These are phyloP conservation scores for Heliconius congener DNA, from an alignment of 1,140 invertebrate species.

Conservation along the genomic window DNA sequence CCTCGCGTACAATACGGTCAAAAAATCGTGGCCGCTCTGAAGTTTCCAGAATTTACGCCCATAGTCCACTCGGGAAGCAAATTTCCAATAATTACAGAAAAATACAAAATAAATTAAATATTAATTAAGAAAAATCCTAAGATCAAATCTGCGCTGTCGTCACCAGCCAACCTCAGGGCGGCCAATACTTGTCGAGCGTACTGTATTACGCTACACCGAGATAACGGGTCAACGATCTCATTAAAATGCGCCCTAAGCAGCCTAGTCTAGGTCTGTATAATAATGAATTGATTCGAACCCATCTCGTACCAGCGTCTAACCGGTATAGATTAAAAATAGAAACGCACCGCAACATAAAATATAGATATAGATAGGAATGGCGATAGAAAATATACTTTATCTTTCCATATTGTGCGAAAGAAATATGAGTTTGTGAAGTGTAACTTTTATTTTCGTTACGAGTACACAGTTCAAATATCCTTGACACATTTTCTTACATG, in stretches of 20 bases:
- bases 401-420: neutral
- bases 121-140: no score
- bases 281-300: neutral
- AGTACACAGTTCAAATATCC: neutral
- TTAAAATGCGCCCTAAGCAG: constrained; percentile 36
- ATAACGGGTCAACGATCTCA: constrained; percentile 35
- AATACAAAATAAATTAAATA: no score
- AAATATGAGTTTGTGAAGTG: neutral
- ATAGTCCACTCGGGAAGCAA: no score
- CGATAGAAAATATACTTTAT: neutral
- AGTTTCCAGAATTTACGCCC: no score
- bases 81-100: no score
- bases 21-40: no score
- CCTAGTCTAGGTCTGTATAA: constrained; percentile 27
- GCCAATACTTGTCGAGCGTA: no score
- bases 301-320: constrained; percentile 18
- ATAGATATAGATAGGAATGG: neutral
- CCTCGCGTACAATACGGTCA: neutral
- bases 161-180: no score
- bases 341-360: neutral
- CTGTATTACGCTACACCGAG: constrained; percentile 6
- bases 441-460: neutral
- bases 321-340: constrained; percentile 29
- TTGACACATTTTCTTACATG: neutral
- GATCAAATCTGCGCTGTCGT: no score